Conservation (phyloP, 2,113 vertebrate species). For the Gopherus evgoodei region DNA sequence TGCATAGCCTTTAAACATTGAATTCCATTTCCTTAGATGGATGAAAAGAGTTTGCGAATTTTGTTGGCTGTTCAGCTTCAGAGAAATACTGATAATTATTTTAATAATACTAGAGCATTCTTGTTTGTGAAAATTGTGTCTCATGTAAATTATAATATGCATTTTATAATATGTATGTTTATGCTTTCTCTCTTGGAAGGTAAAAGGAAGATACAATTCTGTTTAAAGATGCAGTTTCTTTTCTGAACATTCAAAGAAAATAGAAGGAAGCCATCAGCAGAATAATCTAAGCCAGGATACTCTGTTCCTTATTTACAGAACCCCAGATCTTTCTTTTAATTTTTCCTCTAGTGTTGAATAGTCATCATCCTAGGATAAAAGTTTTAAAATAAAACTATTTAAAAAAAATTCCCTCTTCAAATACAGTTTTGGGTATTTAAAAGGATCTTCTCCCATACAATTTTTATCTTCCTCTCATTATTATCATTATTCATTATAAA, state of each 20-base stretch:
- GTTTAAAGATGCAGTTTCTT: not conserved
- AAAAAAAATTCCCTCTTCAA: not conserved
- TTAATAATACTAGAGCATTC: not conserved
- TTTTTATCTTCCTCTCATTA: not conserved
- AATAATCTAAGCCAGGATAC: constrained; percentile 14
- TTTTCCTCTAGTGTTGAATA: not conserved
- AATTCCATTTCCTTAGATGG: not conserved
- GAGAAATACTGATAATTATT: not conserved
- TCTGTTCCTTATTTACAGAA: not conserved
- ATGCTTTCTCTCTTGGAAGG: constrained; percentile 16
- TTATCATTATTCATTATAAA: not conserved
- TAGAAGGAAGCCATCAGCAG: not conserved
- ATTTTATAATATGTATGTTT: constrained; percentile 34
- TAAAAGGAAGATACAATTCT: constrained; percentile 7
- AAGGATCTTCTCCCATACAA: not conserved
- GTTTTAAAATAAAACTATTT: not conserved
- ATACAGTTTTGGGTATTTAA: not conserved
- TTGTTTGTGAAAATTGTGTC: not conserved
- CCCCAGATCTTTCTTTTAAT: not conserved
- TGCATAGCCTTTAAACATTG: not conserved
- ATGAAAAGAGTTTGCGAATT: not conserved
- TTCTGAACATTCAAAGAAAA: not conserved
- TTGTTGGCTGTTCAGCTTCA: not conserved
- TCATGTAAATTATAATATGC: not conserved
- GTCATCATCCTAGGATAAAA: constrained; percentile 4